Conservation (phyloP, 2,797 vertebrate species). For the Scomberomorus guttatus region DNA sequence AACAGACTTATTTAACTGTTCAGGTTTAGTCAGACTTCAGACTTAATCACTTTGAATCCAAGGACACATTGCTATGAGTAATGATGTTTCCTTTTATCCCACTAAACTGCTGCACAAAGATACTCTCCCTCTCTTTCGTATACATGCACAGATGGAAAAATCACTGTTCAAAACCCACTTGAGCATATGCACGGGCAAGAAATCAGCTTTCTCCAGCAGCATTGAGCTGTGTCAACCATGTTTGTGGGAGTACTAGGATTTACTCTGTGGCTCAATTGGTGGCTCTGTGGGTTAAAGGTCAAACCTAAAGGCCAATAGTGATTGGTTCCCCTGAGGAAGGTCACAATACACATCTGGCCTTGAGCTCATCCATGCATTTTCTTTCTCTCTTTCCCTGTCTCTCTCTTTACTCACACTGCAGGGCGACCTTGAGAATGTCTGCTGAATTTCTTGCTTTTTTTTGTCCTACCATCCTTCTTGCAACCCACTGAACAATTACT, state of each 20-base stretch:
- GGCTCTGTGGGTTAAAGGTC: slow-evolving; percentile 72
- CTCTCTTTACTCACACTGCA: slow-evolving; percentile 32
- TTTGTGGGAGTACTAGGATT: slow-evolving; percentile 37
- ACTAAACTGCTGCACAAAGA: not conserved
- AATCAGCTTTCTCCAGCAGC: slow-evolving; percentile 7
- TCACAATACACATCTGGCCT: slow-evolving; percentile 70
- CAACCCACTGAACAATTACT: slow-evolving; percentile 65
- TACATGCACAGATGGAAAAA: not conserved
- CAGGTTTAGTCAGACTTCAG: slow-evolving; percentile 6
- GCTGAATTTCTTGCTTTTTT: slow-evolving; percentile 52
- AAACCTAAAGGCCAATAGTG: slow-evolving; percentile 73
- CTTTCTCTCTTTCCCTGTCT: slow-evolving; percentile 23
- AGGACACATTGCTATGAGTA: slow-evolving; percentile 20
- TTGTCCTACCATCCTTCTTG: slow-evolving; percentile 34
- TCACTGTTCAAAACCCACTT: not conserved
- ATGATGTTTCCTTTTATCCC: slow-evolving; percentile 29
- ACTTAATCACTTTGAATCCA: slow-evolving; percentile 15
- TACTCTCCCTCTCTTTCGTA: not conserved
- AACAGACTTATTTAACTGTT: slow-evolving; percentile 31
- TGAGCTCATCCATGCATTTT: slow-evolving; percentile 66
- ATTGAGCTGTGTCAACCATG: not conserved
- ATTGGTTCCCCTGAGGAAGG: slow-evolving; percentile 79
- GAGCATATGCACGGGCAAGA: not conserved
- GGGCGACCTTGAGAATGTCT: slow-evolving; percentile 73
- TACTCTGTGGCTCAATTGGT: slow-evolving; percentile 65